Conservation (phyloP, 2,888 invertebrate genomes). For the Acanthoscelides obtectus region DNA sequence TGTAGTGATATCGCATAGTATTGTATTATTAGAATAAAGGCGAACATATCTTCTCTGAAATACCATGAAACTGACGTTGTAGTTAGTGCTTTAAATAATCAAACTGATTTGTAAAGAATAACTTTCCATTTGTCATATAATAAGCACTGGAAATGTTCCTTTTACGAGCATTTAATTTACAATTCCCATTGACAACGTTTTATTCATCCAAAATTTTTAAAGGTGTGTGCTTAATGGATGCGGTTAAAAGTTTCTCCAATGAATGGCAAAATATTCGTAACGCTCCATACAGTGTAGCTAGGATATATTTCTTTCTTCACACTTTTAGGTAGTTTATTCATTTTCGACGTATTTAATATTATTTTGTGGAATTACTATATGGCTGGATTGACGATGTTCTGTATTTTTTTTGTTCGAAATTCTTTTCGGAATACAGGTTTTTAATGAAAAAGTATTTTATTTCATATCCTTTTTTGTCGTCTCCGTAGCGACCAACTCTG, state of each 20-base stretch:
- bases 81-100: neutral
- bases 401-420: neutral
- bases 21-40: no score
- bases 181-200: neutral
- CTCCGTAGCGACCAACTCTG: no score
- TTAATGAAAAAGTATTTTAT: neutral
- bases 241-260: neutral
- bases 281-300: neutral
- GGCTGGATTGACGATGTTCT: neutral
- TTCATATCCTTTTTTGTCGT: no score
- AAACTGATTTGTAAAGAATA: neutral
- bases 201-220: neutral
- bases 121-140: neutral
- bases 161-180: neutral
- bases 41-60: neutral
- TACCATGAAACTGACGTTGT: neutral
- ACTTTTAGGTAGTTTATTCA: neutral
- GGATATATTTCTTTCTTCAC: neutral
- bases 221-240: neutral
- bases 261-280: neutral
- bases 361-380: neutral
- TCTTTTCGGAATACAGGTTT: neutral
- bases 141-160: neutral
- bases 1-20: no score
- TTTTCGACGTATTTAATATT: neutral